Conservation (phyloP, 2,888 invertebrate species). For the Diabrotica balteata region DNA sequence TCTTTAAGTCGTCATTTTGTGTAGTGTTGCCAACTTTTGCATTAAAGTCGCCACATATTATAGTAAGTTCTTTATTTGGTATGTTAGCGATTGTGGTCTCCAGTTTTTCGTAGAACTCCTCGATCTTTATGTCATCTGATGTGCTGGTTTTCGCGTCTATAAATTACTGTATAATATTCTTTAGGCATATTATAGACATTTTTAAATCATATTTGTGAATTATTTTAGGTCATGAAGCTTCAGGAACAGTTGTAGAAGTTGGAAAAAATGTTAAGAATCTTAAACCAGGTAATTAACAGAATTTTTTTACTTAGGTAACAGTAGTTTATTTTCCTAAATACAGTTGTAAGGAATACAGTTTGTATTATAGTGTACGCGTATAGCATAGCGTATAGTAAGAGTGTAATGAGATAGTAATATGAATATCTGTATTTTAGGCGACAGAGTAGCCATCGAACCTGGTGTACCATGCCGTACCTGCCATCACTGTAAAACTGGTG, state of each 20-base stretch:
- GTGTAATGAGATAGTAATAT: not conserved
- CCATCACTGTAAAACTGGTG: constrained; percentile 83
- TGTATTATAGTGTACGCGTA: not conserved
- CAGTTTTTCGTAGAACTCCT: no score
- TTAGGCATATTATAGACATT: no score
- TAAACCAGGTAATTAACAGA: constrained; percentile 62
- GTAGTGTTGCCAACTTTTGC: no score
- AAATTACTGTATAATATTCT: no score
- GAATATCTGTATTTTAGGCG: constrained; percentile 64
- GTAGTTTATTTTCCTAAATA: no score
- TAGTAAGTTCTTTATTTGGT: no score
- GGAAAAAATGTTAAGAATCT: constrained; percentile 74
- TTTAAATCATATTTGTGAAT: not conserved
- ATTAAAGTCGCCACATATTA: no score
- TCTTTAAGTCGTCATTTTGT: no score
- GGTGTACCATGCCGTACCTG: constrained; percentile 89
- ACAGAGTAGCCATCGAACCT: constrained; percentile 94
- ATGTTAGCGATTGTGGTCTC: no score
- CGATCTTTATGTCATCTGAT: no score
- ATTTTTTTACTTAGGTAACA: not conserved
- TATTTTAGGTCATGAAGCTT: constrained; percentile 91
- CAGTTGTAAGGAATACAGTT: not conserved
- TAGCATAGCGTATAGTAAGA: no score
- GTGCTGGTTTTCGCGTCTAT: no score
- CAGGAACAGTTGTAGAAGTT: constrained; percentile 79